These are phyloP conservation scores for Mustela nigripes DNA, from an alignment of 2,113 vertebrate genomes.

Conservation along the genomic window DNA sequence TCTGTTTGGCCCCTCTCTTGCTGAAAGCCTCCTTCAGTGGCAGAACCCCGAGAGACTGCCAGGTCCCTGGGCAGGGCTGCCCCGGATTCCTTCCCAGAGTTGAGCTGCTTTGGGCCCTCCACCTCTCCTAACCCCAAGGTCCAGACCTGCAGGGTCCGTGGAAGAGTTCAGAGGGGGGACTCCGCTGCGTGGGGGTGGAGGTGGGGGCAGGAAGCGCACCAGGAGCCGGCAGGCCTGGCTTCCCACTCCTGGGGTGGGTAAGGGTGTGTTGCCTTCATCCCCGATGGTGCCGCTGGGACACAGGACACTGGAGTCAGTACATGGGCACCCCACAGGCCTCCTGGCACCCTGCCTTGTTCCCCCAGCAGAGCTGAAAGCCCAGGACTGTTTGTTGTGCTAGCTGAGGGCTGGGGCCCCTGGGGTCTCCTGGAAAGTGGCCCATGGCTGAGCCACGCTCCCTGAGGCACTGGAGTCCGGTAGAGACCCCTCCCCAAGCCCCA, in stretches of 20 bases:
- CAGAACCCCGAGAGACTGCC: neutral
- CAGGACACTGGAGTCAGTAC: rapidly evolving
- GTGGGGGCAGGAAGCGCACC: no score
- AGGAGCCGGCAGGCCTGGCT: neutral
- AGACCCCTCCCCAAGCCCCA: rapidly evolving
- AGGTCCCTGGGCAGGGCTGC: rapidly evolving
- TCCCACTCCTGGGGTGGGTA: rapidly evolving
- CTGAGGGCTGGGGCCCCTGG: rapidly evolving
- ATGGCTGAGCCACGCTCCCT: rapidly evolving
- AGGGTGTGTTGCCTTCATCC: neutral
- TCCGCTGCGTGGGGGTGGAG: rapidly evolving
- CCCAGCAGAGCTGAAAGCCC: neutral
- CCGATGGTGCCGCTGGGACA: rapidly evolving
- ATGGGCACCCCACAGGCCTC: neutral
- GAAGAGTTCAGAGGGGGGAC: neutral
- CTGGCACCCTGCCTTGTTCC: rapidly evolving
- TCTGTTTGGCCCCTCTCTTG: neutral
- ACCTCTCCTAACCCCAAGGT: neutral
- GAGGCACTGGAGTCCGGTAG: rapidly evolving
- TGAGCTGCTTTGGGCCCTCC: neutral
- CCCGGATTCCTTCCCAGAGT: no score
- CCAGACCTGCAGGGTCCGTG: rapidly evolving
- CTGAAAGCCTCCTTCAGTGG: neutral
- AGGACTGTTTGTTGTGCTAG: rapidly evolving
- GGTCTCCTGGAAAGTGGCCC: neutral